Base-by-base conservation (phyloP, 1,140 invertebrate species). In the Antheraea pernyi region DNA sequence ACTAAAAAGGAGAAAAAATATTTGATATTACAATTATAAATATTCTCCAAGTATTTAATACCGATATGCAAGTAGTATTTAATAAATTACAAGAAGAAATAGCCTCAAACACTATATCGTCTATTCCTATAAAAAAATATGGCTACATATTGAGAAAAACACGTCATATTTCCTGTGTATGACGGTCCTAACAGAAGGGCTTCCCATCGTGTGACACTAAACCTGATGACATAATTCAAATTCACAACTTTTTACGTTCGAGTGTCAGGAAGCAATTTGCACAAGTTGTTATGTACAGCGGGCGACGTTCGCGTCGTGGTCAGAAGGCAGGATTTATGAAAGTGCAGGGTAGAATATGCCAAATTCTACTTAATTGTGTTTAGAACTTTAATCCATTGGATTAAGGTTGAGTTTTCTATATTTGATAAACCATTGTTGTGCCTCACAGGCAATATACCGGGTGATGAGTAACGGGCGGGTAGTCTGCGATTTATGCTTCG, bases 401-500 rank as follows among this genome's bases (percentile, higher is more conserved):
- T 46, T 65, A 60, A 48, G 19, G 36, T 37, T 39, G 16, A 30
- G 62, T 72, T 62, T 46, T 11, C 22, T 19, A 19, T 19, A 18
- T 13, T 42, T 8, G 46, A 11, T 7, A 65, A 30, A 63, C 63
- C 37, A 22, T 61, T 19, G 42, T 66, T 59, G 19, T 70, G 48
- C 62, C 68, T 65, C 75, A 59, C 46, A 70, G 68, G 71, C 73
- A 73, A 75, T 73, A 78, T 73, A 75, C 69, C 11, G 66, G 65
- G 69, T 48, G 70, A 63, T 78, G 73, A 78, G 72, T 78, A 78
- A 78, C 70, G 76, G 70, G 68, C 39, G 68, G 72, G 69, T 69
- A 66, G 68, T 68, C 66, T 75, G 73, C 66, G 69, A 78, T 78
- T 75, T 78, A 78, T 78, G 76, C 71, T 75, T 68, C 48, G 70